Percentiles rank a stretch among this genome's conserved stretches.
phyloP scores from a whole-genome alignment of 2,113 vertebrate species.

The Pseudonaja textilis region DNA sequence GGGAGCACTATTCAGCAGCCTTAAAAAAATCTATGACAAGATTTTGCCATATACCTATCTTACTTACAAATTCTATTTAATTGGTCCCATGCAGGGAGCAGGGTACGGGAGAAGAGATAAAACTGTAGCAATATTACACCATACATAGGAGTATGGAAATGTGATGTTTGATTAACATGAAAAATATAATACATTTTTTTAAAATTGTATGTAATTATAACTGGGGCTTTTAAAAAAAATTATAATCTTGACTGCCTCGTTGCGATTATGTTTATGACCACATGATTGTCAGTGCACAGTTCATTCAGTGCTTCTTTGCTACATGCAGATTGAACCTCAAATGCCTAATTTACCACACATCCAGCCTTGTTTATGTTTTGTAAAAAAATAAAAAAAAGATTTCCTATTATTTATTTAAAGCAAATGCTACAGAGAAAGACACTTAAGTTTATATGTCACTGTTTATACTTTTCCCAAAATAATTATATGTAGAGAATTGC shows the following conservation, averaged over 20 bases:
- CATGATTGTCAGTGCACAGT: not conserved
- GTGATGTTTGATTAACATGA: not conserved
- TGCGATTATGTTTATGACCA: not conserved
- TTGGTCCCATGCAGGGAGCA: not conserved
- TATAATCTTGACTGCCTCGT: not conserved
- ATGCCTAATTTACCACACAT: not conserved
- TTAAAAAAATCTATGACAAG: not conserved
- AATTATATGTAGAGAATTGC: not conserved
- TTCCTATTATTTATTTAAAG: not conserved
- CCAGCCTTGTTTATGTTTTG: not conserved
- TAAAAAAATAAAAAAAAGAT: not conserved
- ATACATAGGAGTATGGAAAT: not conserved
- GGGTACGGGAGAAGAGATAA: not conserved
- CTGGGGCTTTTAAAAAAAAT: not conserved
- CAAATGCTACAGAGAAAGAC: not conserved
- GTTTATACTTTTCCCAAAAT: not conserved
- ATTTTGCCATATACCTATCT: not conserved
- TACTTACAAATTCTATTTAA: not conserved
- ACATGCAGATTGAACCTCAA: conserved; percentile 2
- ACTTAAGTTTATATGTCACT: not conserved
- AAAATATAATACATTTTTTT: not conserved
- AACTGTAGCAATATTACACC: not conserved
- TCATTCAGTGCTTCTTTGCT: not conserved
- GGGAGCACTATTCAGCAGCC: not conserved
- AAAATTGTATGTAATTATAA: not conserved